Evolutionary conservation across 2,888 invertebrate species (phyloP).

Genomic region (Muscina levida): DNA sequence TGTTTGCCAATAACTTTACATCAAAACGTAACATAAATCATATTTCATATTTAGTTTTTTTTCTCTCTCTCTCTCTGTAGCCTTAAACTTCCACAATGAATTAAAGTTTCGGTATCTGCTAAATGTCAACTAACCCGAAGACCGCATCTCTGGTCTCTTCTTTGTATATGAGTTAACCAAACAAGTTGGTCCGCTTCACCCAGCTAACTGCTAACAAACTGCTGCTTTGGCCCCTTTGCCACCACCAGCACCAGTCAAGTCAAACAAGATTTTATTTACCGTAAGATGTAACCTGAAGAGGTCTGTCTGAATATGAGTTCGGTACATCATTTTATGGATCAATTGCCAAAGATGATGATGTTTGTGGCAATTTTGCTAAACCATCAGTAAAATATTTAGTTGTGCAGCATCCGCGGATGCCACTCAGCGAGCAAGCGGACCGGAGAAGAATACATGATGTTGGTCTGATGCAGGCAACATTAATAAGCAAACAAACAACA

Average conservation of each 20-base stretch:
- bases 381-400: neutral
- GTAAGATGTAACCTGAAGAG: constrained; percentile 42
- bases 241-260: neutral
- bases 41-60: no score
- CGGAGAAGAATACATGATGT: constrained; percentile 45
- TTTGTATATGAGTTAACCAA: constrained; percentile 32
- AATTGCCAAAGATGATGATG: constrained; percentile 28
- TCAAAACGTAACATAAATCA: no score
- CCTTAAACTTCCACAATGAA: constrained; percentile 53
- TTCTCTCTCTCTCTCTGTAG: no score
- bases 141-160: constrained; percentile 31
- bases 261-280: constrained; percentile 56
- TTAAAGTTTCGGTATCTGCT: neutral
- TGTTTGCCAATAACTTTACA: no score
- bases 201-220: no score
- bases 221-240: neutral
- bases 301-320: constrained; percentile 2
- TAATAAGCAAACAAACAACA: no score
- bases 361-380: constrained; percentile 6
- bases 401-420: neutral
- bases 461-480: constrained; percentile 3
- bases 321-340: constrained; percentile 28
- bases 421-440: constrained; percentile 42
- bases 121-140: constrained; percentile 64
- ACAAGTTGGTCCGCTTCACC: constrained; percentile 56